Percentiles rank a stretch among this genome's conserved stretches.
Evolutionary conservation across 2,797 vertebrate genomes (phyloP).

Genomic region (Ctenochaetus hawaiiensis): DNA sequence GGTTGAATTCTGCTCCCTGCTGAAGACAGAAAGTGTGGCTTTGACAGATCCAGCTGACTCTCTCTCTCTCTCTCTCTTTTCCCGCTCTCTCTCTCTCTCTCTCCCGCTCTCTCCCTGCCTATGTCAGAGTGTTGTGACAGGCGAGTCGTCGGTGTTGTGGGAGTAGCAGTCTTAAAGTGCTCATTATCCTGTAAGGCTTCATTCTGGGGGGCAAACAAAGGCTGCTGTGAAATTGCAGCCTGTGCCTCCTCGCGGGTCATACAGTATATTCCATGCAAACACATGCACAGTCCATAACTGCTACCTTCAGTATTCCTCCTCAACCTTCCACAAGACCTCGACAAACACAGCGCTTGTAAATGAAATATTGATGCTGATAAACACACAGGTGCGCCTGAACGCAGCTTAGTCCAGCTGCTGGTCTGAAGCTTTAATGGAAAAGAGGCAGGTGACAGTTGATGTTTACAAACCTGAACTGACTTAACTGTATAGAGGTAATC

Average conservation of each 20-base stretch:
- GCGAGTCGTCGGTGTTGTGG: conserved; percentile 84
- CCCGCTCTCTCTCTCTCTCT: conserved; percentile 4
- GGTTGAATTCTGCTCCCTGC: conserved; percentile 59
- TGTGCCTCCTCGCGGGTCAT: conserved; percentile 70
- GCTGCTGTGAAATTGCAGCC: conserved; percentile 87
- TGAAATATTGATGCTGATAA: conserved; percentile 59
- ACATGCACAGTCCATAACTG: conserved; percentile 63
- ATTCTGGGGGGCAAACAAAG: conserved; percentile 88
- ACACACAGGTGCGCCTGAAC: conserved; percentile 41
- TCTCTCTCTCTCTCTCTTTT: conserved; percentile 21
- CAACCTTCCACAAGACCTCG: conserved; percentile 34
- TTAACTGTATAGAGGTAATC: background rate
- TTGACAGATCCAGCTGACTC: conserved; percentile 79
- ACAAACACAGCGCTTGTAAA: conserved; percentile 42
- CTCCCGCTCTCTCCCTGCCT: conserved; percentile 35
- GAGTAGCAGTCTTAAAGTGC: conserved; percentile 87
- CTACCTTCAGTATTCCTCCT: conserved; percentile 49
- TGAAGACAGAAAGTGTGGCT: conserved; percentile 70
- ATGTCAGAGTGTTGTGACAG: conserved; percentile 88
- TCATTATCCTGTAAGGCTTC: conserved; percentile 90
- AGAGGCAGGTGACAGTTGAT: background rate
- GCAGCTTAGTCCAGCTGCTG: conserved; percentile 55
- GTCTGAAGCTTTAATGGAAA: conserved; percentile 25
- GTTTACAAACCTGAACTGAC: background rate
- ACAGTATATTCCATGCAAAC: conserved; percentile 65